Evolutionary conservation across 1,140 invertebrate species (phyloP).

Genomic region (Pseudachorutes palmiensis): DNA sequence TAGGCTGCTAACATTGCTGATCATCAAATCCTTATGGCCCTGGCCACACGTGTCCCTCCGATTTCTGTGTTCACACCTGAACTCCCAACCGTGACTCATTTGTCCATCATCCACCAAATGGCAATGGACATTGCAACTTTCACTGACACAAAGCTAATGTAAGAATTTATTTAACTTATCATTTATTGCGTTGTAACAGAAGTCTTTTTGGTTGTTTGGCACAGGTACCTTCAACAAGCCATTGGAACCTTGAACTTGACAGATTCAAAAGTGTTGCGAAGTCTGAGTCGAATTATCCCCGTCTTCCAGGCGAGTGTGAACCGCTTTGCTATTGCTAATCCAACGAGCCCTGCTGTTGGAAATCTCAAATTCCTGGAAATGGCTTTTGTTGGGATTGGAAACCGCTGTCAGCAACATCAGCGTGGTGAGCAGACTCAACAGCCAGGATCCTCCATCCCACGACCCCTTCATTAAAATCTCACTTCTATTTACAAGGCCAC

Average conservation of each 20-base stretch:
- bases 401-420: background rate
- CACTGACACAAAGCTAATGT: slow-evolving; percentile 35
- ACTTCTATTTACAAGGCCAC: too few species aligned
- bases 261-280: slow-evolving; percentile 24
- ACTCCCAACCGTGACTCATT: slow-evolving; percentile 25
- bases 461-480: too few species aligned
- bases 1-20: slow-evolving; percentile 26
- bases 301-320: slow-evolving; percentile 30
- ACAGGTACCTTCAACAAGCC: slow-evolving; percentile 31
- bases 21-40: slow-evolving; percentile 22
- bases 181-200: slow-evolving; percentile 1
- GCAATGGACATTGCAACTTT: slow-evolving; percentile 24
- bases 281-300: slow-evolving; percentile 30
- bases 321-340: slow-evolving; percentile 21
- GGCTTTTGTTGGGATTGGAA: slow-evolving; percentile 28
- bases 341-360: slow-evolving; percentile 24
- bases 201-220: slow-evolving; percentile 5
- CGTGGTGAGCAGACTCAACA: too few species aligned
- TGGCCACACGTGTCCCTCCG: slow-evolving; percentile 28
- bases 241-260: slow-evolving; percentile 19
- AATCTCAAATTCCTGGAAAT: slow-evolving; percentile 33
- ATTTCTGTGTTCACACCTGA: slow-evolving; percentile 23
- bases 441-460: too few species aligned
- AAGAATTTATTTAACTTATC: slow-evolving; percentile 12
- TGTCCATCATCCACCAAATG: slow-evolving; percentile 33